These are phyloP conservation scores for Solenopsis invicta DNA, from an alignment of 1,140 invertebrate genomes.

Conservation along the genomic window DNA sequence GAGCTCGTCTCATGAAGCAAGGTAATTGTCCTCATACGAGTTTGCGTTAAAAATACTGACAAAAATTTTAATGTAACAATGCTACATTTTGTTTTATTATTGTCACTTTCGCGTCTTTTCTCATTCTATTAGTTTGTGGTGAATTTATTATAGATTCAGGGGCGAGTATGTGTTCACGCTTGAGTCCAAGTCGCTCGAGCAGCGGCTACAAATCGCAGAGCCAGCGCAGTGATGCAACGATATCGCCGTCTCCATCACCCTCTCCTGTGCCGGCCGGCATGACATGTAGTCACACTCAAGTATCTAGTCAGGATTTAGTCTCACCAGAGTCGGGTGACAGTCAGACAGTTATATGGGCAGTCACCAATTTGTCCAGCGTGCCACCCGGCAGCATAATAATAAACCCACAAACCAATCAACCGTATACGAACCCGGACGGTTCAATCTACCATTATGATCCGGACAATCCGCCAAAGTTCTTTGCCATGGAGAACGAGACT, in stretches of 20 bases:
- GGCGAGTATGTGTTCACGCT: slow-evolving; percentile 90
- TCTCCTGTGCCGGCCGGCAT: slow-evolving; percentile 87
- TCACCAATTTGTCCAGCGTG: slow-evolving; percentile 93
- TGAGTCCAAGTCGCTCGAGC: slow-evolving; percentile 91
- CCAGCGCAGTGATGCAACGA: slow-evolving; percentile 90
- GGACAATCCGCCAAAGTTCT: slow-evolving; percentile 88
- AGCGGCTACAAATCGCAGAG: slow-evolving; percentile 93
- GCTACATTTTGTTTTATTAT: background rate
- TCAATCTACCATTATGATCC: slow-evolving; percentile 92
- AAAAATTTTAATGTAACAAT: background rate
- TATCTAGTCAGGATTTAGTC: slow-evolving; percentile 83
- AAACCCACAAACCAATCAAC: slow-evolving; percentile 91
- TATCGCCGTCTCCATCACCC: slow-evolving; percentile 90
- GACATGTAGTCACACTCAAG: slow-evolving; percentile 83
- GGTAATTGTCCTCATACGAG: slow-evolving; percentile 84
- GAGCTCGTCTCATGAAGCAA: slow-evolving; percentile 91
- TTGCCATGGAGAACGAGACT: slow-evolving; percentile 79
- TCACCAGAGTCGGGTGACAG: slow-evolving; percentile 74
- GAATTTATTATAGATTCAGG: slow-evolving; percentile 88
- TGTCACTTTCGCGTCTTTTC: background rate
- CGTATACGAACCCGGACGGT: slow-evolving; percentile 84
- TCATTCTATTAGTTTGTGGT: background rate
- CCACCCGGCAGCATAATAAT: slow-evolving; percentile 95
- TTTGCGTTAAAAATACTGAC: background rate
- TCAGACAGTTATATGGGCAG: slow-evolving; percentile 92